Evolutionary conservation across 2,888 invertebrate genomes (phyloP).

Genomic region (Ischnura elegans): DNA sequence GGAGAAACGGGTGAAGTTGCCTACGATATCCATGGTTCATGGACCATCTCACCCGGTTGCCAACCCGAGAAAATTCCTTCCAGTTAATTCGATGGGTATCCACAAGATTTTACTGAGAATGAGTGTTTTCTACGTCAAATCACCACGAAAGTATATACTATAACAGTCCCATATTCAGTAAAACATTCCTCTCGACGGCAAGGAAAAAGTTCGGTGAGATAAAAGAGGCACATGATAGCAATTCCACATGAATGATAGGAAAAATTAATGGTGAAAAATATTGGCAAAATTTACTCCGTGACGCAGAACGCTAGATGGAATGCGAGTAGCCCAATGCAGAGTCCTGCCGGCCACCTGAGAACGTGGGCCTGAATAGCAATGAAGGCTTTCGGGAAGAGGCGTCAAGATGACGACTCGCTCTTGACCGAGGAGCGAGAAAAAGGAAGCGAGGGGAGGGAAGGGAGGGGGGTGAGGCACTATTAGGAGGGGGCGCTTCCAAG

Average conservation of each 20-base stretch:
- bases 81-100: no score
- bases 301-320: neutral
- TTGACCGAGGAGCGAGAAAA: constrained; percentile 31
- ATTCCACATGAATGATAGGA: neutral
- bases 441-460: neutral
- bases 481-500: neutral
- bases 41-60: no score
- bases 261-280: no score
- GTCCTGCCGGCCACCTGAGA: neutral
- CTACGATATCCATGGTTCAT: no score
- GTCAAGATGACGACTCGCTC: constrained; percentile 14
- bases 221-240: neutral
- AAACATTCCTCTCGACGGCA: neutral
- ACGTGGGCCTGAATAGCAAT: constrained; percentile 20
- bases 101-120: no score
- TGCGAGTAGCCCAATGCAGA: neutral
- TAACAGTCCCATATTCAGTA: no score
- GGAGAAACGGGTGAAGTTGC: no score
- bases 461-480: neutral
- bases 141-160: no score
- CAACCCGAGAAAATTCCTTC: no score
- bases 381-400: constrained; percentile 13
- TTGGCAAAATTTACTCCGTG: neutral
- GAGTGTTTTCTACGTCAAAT: no score
- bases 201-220: neutral